These are phyloP conservation scores for Drosophila macrospina DNA, from an alignment of 2,888 invertebrate genomes.

Conservation along the genomic window DNA sequence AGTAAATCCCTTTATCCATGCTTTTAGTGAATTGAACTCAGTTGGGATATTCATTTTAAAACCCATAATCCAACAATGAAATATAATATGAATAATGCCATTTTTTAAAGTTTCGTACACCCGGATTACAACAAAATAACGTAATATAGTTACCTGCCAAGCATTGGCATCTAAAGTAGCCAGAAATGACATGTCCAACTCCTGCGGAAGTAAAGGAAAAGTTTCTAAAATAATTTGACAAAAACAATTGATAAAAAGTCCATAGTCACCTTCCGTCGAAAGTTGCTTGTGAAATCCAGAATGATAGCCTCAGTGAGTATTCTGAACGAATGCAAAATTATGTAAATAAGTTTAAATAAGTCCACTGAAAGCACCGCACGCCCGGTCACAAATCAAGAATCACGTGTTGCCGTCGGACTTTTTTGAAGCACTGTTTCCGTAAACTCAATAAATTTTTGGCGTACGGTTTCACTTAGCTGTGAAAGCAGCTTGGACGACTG, in stretches of 20 bases:
- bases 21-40: no score
- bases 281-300: constrained; percentile 85
- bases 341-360: constrained; percentile 56
- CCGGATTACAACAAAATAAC: background rate
- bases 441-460: constrained; percentile 35
- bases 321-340: constrained; percentile 61
- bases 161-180: constrained; percentile 86
- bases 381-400: constrained; percentile 27
- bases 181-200: constrained; percentile 86
- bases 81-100: background rate
- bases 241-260: constrained; percentile 20
- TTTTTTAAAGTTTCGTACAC: background rate
- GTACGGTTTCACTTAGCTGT: constrained; percentile 39
- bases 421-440: constrained; percentile 39
- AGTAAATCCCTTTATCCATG: no score
- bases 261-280: constrained; percentile 80
- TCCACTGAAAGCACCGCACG: constrained; percentile 11
- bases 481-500: constrained; percentile 37
- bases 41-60: no score
- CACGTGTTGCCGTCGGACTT: constrained; percentile 65
- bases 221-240: constrained; percentile 63
- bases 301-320: constrained; percentile 67
- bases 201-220: constrained; percentile 79
- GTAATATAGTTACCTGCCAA: constrained; percentile 86
- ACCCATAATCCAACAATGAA: background rate